Conservation (phyloP, 1,140 invertebrate genomes). For the Cylas formicarius region DNA sequence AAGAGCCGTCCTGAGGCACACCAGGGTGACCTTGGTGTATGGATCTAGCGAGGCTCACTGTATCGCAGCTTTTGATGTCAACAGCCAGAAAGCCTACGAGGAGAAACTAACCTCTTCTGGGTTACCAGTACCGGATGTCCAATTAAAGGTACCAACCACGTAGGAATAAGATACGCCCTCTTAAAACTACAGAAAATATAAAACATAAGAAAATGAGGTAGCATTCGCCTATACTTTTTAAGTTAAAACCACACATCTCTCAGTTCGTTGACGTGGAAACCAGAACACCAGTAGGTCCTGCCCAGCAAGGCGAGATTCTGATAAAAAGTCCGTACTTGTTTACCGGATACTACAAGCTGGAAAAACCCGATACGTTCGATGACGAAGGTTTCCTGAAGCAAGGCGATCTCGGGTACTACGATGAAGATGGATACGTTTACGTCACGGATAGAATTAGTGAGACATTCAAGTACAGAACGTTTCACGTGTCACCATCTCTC, state of each 20-base stretch:
- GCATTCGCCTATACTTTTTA: too few species aligned
- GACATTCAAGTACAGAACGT: slow-evolving; percentile 58
- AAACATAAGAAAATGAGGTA: too few species aligned
- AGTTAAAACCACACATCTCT: too few species aligned
- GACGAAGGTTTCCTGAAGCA: slow-evolving; percentile 64
- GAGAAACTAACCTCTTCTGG: slow-evolving; percentile 38
- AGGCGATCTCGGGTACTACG: slow-evolving; percentile 62
- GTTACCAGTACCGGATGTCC: slow-evolving; percentile 32
- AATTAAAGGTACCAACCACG: slow-evolving; percentile 41
- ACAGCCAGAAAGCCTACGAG: slow-evolving; percentile 9
- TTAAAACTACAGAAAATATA: too few species aligned
- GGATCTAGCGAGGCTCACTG: slow-evolving; percentile 42
- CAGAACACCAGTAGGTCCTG: slow-evolving; percentile 12
- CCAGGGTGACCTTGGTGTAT: slow-evolving; percentile 37
- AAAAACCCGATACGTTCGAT: slow-evolving; percentile 34
- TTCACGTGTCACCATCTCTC: slow-evolving; percentile 39
- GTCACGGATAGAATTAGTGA: slow-evolving; percentile 68
- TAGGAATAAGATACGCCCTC: too few species aligned
- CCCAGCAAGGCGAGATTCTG: slow-evolving; percentile 20
- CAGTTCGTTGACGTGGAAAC: slow-evolving; percentile 21
- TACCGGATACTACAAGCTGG: slow-evolving; percentile 18
- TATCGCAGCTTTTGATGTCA: slow-evolving; percentile 8
- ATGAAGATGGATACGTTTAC: slow-evolving; percentile 54
- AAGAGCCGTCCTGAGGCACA: slow-evolving; percentile 36
- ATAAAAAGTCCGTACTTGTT: slow-evolving; percentile 3